A percentile compares a stretch with the other conserved stretches of the same genome.
phyloP scores from a whole-genome alignment of 2,888 invertebrate species.

The Neria commutata region DNA sequence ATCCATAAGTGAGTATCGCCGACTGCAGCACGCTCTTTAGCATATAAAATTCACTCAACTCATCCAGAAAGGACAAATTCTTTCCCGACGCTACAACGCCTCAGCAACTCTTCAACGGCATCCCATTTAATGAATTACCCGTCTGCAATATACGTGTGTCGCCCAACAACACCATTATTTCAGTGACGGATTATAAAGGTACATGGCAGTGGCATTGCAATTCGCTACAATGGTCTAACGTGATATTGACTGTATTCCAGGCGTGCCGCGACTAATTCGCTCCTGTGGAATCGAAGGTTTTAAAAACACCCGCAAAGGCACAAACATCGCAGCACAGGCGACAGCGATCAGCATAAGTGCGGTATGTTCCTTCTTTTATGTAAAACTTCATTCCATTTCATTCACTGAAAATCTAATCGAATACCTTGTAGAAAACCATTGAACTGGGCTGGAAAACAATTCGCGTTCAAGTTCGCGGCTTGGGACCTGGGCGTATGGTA shows the following conservation, averaged over 20 bases:
- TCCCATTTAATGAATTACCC: constrained; percentile 79
- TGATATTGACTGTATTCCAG: constrained; percentile 58
- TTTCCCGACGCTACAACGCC: constrained; percentile 80
- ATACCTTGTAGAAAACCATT: constrained; percentile 73
- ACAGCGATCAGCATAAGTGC: constrained; percentile 81
- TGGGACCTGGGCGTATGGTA: constrained; percentile 92
- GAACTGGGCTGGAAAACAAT: constrained; percentile 77
- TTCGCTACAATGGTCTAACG: background rate
- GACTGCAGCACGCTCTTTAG: background rate
- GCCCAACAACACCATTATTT: constrained; percentile 87
- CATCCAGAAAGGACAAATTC: constrained; percentile 72
- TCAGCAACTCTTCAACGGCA: constrained; percentile 74
- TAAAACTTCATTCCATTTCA: constrained; percentile 20
- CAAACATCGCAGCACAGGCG: constrained; percentile 95
- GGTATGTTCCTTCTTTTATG: constrained; percentile 63
- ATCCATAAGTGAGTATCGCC: constrained; percentile 65
- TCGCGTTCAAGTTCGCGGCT: constrained; percentile 78
- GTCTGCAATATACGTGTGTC: constrained; percentile 82
- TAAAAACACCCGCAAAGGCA: constrained; percentile 93
- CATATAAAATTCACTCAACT: background rate
- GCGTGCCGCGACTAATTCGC: constrained; percentile 67
- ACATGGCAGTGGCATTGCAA: constrained; percentile 24
- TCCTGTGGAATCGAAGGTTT: constrained; percentile 93
- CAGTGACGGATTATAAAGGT: constrained; percentile 75
- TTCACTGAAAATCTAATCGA: constrained; percentile 12